A percentile compares a stretch with the other conserved stretches of the same genome.
phyloP scores from a whole-genome alignment of 2,888 invertebrate species.

The Neoitamus cyanurus region DNA sequence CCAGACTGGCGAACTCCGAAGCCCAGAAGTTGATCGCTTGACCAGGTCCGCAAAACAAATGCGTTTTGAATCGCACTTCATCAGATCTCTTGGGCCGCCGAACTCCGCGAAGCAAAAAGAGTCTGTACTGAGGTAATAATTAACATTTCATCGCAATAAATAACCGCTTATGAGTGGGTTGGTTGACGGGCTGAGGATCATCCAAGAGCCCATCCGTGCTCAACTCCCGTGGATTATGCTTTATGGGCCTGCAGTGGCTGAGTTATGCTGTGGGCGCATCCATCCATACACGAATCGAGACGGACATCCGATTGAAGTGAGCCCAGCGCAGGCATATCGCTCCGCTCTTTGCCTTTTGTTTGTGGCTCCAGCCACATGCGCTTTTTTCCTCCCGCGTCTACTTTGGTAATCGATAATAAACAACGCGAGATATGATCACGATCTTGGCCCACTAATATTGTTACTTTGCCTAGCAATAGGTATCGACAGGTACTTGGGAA shows the following conservation, averaged over 20 bases:
- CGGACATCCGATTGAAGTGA: slow-evolving; percentile 51
- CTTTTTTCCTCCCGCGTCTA: background rate
- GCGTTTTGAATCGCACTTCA: background rate
- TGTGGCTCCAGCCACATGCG: background rate
- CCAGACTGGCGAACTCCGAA: background rate
- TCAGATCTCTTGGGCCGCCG: background rate
- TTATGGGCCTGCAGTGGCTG: slow-evolving; percentile 11
- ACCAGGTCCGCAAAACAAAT: background rate
- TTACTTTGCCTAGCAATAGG: slow-evolving; percentile 32
- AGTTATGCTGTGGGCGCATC: background rate
- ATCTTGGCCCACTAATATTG: slow-evolving; percentile 53
- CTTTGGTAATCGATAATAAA: slow-evolving; percentile 50
- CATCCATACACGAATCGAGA: slow-evolving; percentile 19
- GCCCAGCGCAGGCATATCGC: background rate
- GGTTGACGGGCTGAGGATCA: background rate
- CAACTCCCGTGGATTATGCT: slow-evolving; percentile 9
- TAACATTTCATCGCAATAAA: slow-evolving; percentile 46
- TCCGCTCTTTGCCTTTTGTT: background rate
- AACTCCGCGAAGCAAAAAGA: background rate
- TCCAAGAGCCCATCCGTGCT: background rate
- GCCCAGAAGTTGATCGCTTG: slow-evolving; percentile 18
- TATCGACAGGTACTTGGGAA: slow-evolving; percentile 27
- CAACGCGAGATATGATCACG: slow-evolving; percentile 50
- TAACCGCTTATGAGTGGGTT: slow-evolving; percentile 28
- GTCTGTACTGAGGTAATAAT: slow-evolving; percentile 30